These are phyloP conservation scores for Sycophaga agraensis DNA, from an alignment of 1,140 invertebrate species.

Conservation along the genomic window DNA sequence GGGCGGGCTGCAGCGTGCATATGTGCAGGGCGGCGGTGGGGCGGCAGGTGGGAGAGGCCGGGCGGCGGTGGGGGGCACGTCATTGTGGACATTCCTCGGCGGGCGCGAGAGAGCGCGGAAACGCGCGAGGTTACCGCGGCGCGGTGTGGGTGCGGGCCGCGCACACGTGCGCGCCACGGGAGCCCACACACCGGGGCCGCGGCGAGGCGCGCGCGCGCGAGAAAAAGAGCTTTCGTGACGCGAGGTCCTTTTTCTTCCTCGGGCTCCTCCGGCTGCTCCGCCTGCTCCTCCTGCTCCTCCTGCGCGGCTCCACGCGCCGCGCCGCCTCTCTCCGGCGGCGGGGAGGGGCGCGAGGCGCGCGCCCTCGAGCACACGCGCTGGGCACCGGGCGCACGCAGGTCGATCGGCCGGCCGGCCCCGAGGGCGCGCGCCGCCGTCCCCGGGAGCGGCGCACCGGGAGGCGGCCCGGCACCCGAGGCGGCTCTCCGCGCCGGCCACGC, in stretches of 20 bases:
- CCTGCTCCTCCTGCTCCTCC: no score
- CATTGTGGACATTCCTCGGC: slow-evolving; percentile 27
- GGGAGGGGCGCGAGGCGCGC: slow-evolving; percentile 10
- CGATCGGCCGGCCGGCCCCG: no score
- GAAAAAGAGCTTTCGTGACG: background rate
- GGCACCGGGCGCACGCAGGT: no score
- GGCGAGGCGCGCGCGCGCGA: no score
- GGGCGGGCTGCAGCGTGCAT: background rate
- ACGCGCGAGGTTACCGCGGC: slow-evolving; percentile 1
- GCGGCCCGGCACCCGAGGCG: no score
- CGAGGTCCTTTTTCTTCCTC: no score
- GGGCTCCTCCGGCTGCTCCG: no score
- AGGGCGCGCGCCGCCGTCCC: no score
- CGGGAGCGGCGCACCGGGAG: no score
- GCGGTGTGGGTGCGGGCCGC: background rate
- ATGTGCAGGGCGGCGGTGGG: background rate
- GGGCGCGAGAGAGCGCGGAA: slow-evolving; percentile 22
- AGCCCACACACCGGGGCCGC: background rate
- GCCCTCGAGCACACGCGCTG: no score
- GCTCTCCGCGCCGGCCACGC: no score
- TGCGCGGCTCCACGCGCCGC: no score
- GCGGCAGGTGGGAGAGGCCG: slow-evolving; percentile 1
- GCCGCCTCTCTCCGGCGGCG: background rate
- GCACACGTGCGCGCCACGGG: slow-evolving; percentile 4
- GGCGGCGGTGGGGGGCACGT: slow-evolving; percentile 3